These are phyloP conservation scores for Erebia aethiops DNA, from an alignment of 2,888 invertebrate species.

Conservation along the genomic window DNA sequence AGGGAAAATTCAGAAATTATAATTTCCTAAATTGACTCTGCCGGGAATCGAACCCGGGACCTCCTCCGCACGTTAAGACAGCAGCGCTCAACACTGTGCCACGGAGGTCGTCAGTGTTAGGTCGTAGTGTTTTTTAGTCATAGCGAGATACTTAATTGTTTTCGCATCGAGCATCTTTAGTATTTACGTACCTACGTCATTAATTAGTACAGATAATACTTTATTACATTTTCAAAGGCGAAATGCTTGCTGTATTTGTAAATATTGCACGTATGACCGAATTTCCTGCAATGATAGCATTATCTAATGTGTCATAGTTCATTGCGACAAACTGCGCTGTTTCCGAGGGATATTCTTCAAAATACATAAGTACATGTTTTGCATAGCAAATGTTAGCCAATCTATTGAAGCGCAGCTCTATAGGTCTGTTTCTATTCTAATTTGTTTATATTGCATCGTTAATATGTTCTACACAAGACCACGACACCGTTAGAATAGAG, in stretches of 20 bases:
- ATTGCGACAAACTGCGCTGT: slow-evolving; percentile 49
- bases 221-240: slow-evolving; percentile 17
- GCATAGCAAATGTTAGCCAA: slow-evolving; percentile 8
- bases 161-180: neutral
- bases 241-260: slow-evolving; percentile 42
- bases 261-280: slow-evolving; percentile 49
- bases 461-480: too few species aligned
- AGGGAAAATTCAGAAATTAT: too few species aligned
- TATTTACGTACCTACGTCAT: neutral
- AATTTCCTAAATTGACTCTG: too few species aligned
- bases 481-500: too few species aligned
- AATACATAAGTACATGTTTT: slow-evolving; percentile 27
- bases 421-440: neutral
- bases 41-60: too few species aligned
- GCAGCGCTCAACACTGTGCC: too few species aligned
- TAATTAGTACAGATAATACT: neutral
- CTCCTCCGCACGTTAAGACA: too few species aligned
- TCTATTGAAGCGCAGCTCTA: neutral
- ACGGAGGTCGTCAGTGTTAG: too few species aligned
- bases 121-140: neutral
- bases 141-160: neutral
- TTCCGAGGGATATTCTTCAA: slow-evolving; percentile 46
- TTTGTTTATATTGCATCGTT: neutral
- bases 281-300: slow-evolving; percentile 54
- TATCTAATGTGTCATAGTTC: slow-evolving; percentile 54